Percentiles rank a stretch among this genome's conserved stretches.
Conservation (phyloP, 2,888 invertebrate genomes). For the Ephialtes manifestator region DNA sequence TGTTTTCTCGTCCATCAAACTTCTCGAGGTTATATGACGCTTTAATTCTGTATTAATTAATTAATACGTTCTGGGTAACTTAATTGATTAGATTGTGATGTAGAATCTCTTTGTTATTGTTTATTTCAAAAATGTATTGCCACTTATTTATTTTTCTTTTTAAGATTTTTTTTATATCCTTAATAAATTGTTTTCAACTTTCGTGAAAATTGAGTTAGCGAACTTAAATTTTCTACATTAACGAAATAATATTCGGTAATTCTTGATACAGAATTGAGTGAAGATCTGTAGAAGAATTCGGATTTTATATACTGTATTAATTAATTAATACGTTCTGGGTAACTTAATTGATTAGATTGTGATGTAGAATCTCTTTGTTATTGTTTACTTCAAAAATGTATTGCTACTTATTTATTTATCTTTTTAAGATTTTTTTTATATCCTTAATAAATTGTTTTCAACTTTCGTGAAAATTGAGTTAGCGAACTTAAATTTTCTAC, state of each 20-base stretch:
- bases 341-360: no score
- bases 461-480: no score
- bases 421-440: neutral
- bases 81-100: no score
- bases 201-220: no score
- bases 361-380: neutral
- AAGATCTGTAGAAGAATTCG: no score
- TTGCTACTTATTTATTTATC: neutral
- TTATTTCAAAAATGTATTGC: neutral
- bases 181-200: neutral
- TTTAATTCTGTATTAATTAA: neutral
- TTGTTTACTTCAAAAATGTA: neutral
- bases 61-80: neutral
- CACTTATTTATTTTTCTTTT: neutral
- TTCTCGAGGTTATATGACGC: conserved; percentile 49
- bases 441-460: neutral
- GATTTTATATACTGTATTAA: no score
- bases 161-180: neutral
- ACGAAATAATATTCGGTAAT: no score
- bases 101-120: neutral
- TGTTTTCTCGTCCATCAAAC: conserved; percentile 64
- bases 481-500: no score
- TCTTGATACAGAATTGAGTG: no score
- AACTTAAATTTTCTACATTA: no score
- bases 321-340: neutral